These are phyloP conservation scores for Saimiri boliviensis DNA, from an alignment of 2,113 vertebrate genomes.

Conservation along the genomic window DNA sequence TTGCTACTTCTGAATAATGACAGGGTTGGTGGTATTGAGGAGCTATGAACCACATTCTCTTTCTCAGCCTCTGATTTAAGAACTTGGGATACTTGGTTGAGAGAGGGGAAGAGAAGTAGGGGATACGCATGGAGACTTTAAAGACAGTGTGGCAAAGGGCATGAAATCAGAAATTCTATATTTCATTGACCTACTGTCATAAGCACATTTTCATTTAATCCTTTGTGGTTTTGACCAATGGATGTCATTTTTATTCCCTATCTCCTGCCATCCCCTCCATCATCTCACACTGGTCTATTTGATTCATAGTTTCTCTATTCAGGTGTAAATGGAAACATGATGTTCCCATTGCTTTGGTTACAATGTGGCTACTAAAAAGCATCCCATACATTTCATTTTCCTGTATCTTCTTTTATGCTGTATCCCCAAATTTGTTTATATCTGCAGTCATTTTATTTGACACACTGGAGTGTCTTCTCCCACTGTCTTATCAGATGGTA, in stretches of 20 bases:
- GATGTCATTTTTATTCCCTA: background rate
- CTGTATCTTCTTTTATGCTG: background rate
- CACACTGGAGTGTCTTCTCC: background rate
- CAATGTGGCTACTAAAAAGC: background rate
- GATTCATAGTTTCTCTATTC: background rate
- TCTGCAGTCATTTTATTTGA: background rate
- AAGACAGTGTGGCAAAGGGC: background rate
- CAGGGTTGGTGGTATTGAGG: background rate
- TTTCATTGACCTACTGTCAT: background rate
- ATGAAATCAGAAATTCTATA: background rate
- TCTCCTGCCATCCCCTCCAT: background rate
- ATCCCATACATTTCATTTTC: background rate
- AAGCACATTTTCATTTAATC: background rate
- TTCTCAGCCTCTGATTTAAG: background rate
- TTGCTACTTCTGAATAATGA: constrained; percentile 40
- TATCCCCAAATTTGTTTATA: background rate
- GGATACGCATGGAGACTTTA: background rate
- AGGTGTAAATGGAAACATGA: background rate
- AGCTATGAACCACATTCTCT: constrained; percentile 2
- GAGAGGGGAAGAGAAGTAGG: background rate
- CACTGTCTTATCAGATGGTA: background rate
- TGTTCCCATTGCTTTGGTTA: background rate
- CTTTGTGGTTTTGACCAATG: background rate
- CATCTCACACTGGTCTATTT: background rate
- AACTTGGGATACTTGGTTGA: background rate